phyloP scores from a whole-genome alignment of 1,140 invertebrate genomes.

The Phortica variegata region DNA sequence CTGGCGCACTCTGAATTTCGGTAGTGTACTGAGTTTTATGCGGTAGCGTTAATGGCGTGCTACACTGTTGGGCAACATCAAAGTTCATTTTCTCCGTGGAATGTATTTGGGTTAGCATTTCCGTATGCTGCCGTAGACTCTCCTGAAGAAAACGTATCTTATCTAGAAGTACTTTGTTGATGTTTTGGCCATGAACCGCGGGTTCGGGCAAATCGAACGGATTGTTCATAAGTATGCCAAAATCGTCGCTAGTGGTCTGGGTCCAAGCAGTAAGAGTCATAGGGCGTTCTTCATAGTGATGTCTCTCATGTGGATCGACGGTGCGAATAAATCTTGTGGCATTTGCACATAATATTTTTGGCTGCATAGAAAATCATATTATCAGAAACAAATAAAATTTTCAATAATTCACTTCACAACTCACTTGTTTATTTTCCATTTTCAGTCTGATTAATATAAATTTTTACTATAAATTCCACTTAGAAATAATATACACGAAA shows the following conservation, averaged over 20 bases:
- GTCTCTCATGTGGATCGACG: neutral
- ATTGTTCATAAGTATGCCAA: constrained; percentile 15
- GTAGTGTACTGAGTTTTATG: neutral
- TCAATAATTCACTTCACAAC: constrained; percentile 2
- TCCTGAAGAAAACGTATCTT: constrained; percentile 39
- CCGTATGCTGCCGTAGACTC: constrained; percentile 37
- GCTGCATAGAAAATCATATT: constrained; percentile 2
- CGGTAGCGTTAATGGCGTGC: constrained; percentile 3
- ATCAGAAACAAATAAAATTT: neutral
- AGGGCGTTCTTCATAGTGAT: constrained; percentile 8
- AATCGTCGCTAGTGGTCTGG: constrained; percentile 37
- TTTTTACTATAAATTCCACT: no score
- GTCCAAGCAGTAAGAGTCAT: constrained; percentile 44
- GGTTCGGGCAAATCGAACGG: no score
- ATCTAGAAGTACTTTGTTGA: constrained; percentile 23
- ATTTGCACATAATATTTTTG: constrained; percentile 15
- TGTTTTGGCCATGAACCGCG: no score
- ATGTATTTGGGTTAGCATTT: constrained; percentile 40
- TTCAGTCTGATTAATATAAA: neutral
- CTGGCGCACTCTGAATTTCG: neutral
- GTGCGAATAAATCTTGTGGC: constrained; percentile 13
- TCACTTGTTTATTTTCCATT: constrained; percentile 32
- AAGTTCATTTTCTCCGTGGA: no score
- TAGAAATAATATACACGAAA: no score
- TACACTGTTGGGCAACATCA: no score